Conservation (phyloP, 2,113 vertebrate species). For the Nerophis lumbriciformis region DNA sequence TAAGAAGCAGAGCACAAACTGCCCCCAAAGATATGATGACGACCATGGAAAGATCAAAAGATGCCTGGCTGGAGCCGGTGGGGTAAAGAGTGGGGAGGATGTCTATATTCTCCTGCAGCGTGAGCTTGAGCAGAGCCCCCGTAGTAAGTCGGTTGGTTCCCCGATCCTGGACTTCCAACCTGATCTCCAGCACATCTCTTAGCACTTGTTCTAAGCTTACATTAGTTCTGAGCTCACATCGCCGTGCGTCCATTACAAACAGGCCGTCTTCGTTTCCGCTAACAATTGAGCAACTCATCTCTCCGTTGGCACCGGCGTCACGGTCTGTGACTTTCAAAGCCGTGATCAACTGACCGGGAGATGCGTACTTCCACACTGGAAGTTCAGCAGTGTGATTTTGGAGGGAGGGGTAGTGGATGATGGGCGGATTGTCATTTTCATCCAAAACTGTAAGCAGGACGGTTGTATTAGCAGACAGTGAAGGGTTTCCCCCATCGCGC, state of each 20-base stretch:
- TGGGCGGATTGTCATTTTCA: constrained; percentile 89
- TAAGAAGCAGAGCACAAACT: constrained; percentile 84
- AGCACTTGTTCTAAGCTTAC: constrained; percentile 77
- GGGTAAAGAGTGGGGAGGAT: constrained; percentile 75
- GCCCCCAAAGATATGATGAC: constrained; percentile 92
- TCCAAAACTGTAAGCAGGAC: constrained; percentile 88
- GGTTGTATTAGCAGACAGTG: constrained; percentile 79
- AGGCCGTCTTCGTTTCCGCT: constrained; percentile 82
- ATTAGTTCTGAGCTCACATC: constrained; percentile 90
- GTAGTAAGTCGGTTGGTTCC: constrained; percentile 80
- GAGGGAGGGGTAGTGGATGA: constrained; percentile 80
- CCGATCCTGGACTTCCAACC: constrained; percentile 85
- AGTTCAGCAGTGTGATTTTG: constrained; percentile 87
- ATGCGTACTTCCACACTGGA: constrained; percentile 81
- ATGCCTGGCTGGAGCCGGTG: constrained; percentile 74
- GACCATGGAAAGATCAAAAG: constrained; percentile 87
- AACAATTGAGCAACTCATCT: constrained; percentile 83
- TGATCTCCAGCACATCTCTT: constrained; percentile 79
- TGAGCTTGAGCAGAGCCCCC: constrained; percentile 78
- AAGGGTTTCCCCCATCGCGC: constrained; percentile 79
- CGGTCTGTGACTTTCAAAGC: constrained; percentile 83
- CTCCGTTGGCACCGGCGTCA: constrained; percentile 89
- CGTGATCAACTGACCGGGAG: constrained; percentile 80
- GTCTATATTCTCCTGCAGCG: constrained; percentile 75
- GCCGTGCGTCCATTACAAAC: constrained; percentile 84